phyloP scores from a whole-genome alignment of 2,113 vertebrate species.

The Irena cyanogastra region DNA sequence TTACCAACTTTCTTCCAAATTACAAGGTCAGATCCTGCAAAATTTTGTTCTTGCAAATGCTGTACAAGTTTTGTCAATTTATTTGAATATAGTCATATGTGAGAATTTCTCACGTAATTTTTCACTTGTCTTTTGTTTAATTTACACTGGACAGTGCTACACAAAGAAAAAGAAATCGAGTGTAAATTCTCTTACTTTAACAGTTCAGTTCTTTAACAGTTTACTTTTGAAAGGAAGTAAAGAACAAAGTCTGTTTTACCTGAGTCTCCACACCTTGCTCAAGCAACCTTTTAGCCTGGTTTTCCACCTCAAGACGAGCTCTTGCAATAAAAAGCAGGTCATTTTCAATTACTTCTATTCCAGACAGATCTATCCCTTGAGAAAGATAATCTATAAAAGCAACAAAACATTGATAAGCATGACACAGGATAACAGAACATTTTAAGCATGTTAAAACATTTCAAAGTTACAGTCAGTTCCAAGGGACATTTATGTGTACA shows the following conservation, averaged over 20 bases:
- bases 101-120: neutral
- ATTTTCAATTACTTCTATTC: slow-evolving; percentile 95
- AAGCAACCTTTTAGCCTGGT: slow-evolving; percentile 92
- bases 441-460: neutral
- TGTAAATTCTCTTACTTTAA: neutral
- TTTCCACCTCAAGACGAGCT: slow-evolving; percentile 95
- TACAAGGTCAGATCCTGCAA: neutral
- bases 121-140: neutral
- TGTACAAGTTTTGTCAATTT: neutral
- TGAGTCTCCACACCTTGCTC: slow-evolving; percentile 97
- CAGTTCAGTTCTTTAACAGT: no score
- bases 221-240: neutral
- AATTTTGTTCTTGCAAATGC: neutral
- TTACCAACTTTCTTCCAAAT: neutral
- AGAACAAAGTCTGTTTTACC: slow-evolving; percentile 71
- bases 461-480: neutral
- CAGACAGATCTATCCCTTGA: slow-evolving; percentile 93
- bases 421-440: neutral
- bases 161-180: neutral
- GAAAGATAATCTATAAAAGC: slow-evolving; percentile 90
- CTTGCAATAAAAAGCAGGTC: slow-evolving; percentile 93
- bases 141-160: neutral
- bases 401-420: slow-evolving; percentile 13
- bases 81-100: neutral
- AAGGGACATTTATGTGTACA: neutral